Base-by-base conservation (phyloP, 1,140 invertebrate species). In the Planococcus citri region DNA sequence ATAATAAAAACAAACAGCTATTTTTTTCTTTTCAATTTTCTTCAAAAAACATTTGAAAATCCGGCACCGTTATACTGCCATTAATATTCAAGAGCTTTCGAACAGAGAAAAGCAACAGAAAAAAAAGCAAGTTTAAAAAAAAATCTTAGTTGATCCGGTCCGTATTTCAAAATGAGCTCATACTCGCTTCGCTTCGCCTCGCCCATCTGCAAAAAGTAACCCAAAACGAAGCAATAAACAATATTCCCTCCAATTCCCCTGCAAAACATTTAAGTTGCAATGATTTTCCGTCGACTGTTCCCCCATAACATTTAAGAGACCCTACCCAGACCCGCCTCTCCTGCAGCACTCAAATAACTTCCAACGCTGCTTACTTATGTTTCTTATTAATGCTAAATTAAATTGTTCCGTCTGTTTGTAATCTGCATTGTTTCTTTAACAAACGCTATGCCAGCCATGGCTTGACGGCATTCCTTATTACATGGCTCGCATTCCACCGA, bases 321-420 rank as follows among this genome's bases (percentile, higher is more conserved):
- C 17, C 41, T n/a, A 51, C 41, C 41, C 41, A 3, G 6, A 20
- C 6, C 33, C 2, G 10, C 41, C n/a, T 51, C 41, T 51, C 41
- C 41, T 51, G 17, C 17, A 4, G 17, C 41, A 51, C 41, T 51
- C 41, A 51, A 51, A 51, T 51, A 51, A 51, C 41, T 51, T 51
- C 41, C 41, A 51, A 51, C 41, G 41, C 41, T 51, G 41, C 41
- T 51, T 51, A 51, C 41, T 51, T 51, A 51, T 51, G 41, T 51
- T 51, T 51, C 41, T 51, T 51, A 51, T 51, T 51, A 51, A 51
- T 51, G 41, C 41, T 51, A 51, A 51, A 51, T 51, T 51, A 51
- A 51, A 51, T 51, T 51, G 41, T 51, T 51, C 41, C 41, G 41
- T 51, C 41, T 51, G 41, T 51, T 51, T 51, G 41, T 51, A 51